These are phyloP conservation scores for Bombus sibiricus DNA, from an alignment of 1,140 invertebrate species.

Conservation along the genomic window DNA sequence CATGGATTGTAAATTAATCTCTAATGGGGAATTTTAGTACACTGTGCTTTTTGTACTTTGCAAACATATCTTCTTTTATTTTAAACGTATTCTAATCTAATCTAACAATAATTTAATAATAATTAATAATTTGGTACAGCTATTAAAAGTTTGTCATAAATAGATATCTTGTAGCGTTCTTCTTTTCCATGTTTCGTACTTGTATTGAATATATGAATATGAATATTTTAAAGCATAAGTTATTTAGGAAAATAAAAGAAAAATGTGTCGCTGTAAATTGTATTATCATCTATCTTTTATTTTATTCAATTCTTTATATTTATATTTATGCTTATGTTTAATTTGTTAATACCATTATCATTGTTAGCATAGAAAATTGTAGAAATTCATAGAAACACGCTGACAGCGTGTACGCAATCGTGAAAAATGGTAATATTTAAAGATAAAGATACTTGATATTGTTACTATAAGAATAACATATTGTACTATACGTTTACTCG, in stretches of 20 bases:
- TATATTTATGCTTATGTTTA: neutral
- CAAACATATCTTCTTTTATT: neutral
- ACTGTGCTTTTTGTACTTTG: neutral
- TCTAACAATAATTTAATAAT: neutral
- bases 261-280: neutral
- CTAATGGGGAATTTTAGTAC: neutral
- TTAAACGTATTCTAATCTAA: neutral
- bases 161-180: constrained; percentile 16
- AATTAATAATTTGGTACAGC: too few species aligned
- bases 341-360: neutral
- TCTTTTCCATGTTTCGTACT: neutral
- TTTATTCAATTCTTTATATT: neutral
- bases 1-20: constrained; percentile 21
- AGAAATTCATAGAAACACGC: too few species aligned
- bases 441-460: neutral
- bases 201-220: neutral
- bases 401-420: neutral
- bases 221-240: neutral
- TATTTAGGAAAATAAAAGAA: neutral
- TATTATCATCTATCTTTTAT: neutral
- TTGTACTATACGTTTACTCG: neutral
- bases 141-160: constrained; percentile 24
- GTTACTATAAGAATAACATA: neutral
- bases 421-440: neutral
- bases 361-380: neutral